A percentile compares a stretch with the other conserved stretches of the same genome.
Evolutionary conservation across 2,888 invertebrate genomes (phyloP).

Genomic region (Dendrolimus houi): DNA sequence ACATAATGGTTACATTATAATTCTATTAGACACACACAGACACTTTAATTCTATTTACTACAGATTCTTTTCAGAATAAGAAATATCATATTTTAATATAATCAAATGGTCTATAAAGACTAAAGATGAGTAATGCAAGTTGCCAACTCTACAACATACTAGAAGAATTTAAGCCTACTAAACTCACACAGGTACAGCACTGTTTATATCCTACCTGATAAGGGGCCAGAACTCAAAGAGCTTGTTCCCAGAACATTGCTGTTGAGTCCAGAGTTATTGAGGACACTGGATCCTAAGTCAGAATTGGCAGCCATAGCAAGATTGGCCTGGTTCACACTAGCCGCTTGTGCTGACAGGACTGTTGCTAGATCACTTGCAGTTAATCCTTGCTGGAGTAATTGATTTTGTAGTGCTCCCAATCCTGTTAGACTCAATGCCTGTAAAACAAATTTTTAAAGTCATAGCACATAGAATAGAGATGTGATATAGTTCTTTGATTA

Average conservation of each 20-base stretch:
- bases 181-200: too few species aligned
- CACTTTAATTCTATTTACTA: too few species aligned
- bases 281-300: slow-evolving; percentile 32
- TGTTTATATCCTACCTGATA: slow-evolving; percentile 39
- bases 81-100: too few species aligned
- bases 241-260: slow-evolving; percentile 42
- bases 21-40: too few species aligned
- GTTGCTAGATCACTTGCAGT: slow-evolving; percentile 62
- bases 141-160: too few species aligned
- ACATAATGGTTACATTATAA: too few species aligned
- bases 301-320: slow-evolving; percentile 32
- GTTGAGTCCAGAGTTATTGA: slow-evolving; percentile 30
- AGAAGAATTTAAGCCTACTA: too few species aligned
- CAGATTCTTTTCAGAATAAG: too few species aligned
- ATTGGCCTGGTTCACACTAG: slow-evolving; percentile 37
- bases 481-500: too few species aligned
- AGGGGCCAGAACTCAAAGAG: slow-evolving; percentile 50
- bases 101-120: too few species aligned
- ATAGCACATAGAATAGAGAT: background rate
- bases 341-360: slow-evolving; percentile 50
- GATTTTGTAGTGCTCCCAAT: slow-evolving; percentile 65
- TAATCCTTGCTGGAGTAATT: slow-evolving; percentile 65
- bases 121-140: too few species aligned
- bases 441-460: slow-evolving; percentile 14
- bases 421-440: slow-evolving; percentile 65